Evolutionary conservation across 2,113 vertebrate species (phyloP).

Genomic region (Oophaga pumilio): DNA sequence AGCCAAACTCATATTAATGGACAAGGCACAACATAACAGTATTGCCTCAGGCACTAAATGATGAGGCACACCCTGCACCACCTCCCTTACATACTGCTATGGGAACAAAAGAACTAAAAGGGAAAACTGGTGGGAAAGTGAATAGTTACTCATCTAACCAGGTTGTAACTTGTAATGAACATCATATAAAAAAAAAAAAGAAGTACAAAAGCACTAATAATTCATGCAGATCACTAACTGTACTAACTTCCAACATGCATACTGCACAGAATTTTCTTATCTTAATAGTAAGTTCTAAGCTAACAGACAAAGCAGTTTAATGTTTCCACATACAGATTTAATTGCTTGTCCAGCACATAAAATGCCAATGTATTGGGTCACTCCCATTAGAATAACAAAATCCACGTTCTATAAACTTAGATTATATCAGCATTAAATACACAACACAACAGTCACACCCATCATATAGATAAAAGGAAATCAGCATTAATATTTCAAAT

Average conservation of each 20-base stretch:
- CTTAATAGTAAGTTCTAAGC: neutral
- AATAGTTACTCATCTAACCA: neutral
- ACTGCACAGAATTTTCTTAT: neutral
- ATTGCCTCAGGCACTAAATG: neutral
- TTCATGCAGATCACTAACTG: too few species aligned
- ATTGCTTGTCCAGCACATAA: neutral
- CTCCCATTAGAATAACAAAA: neutral
- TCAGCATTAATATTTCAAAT: neutral
- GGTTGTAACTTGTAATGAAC: neutral
- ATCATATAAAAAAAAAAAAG: neutral
- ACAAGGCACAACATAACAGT: neutral
- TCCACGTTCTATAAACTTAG: neutral
- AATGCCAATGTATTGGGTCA: neutral
- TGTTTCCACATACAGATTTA: neutral
- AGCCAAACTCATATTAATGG: neutral
- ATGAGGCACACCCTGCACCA: constrained; percentile 16
- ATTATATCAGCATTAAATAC: neutral
- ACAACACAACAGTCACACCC: neutral
- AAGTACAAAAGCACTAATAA: too few species aligned
- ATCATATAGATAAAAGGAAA: neutral
- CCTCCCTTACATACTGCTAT: neutral
- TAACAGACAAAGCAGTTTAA: constrained; percentile 2
- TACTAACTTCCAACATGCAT: neutral
- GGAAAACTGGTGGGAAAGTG: neutral
- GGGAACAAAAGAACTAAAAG: neutral